Percentiles rank a stretch among this genome's conserved stretches.
These are phyloP conservation scores for Tethya wilhelma DNA, from an alignment of 37 sponge, comb jelly and placozoan genomes.

Conservation along the genomic window DNA sequence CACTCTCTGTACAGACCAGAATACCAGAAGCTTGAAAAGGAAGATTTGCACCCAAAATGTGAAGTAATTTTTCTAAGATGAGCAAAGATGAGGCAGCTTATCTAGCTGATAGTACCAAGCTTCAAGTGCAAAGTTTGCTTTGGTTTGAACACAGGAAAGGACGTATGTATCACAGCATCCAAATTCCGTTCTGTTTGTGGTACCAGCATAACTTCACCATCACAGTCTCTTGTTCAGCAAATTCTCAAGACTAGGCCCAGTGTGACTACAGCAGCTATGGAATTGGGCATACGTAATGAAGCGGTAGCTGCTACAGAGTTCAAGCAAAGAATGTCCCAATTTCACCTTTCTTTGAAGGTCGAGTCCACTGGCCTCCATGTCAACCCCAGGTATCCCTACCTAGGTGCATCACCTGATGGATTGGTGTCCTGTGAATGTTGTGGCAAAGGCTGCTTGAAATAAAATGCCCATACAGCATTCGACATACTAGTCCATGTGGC, in stretches of 20 bases:
- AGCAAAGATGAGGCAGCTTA: constrained; percentile 12
- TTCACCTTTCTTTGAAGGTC: neutral
- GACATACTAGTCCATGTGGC: neutral
- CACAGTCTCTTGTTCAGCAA: constrained; percentile 11
- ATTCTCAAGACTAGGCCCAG: neutral
- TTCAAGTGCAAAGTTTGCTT: neutral
- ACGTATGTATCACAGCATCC: constrained; percentile 34
- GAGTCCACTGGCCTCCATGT: constrained; percentile 15
- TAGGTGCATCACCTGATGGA: constrained; percentile 54
- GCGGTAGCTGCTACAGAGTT: constrained; percentile 9
- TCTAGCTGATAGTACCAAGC: constrained; percentile 13
- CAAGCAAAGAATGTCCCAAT: neutral
- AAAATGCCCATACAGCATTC: constrained; percentile 48
- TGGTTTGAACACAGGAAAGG: constrained; percentile 36
- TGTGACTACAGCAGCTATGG: constrained; percentile 18
- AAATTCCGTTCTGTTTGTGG: constrained; percentile 13
- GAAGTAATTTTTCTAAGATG: constrained; percentile 4
- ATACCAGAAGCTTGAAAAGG: neutral
- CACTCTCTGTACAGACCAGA: neutral
- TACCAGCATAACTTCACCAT: constrained; percentile 14
- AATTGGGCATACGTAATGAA: constrained; percentile 33
- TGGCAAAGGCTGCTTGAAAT: constrained; percentile 47
- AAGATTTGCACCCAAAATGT: neutral
- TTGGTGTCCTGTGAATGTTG: constrained; percentile 33
- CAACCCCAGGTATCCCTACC: constrained; percentile 35